Evolutionary conservation across 2,888 invertebrate genomes (phyloP), one percentile per base, ranked within the genome.

Genomic region (Limnephilus rhombicus): DNA sequence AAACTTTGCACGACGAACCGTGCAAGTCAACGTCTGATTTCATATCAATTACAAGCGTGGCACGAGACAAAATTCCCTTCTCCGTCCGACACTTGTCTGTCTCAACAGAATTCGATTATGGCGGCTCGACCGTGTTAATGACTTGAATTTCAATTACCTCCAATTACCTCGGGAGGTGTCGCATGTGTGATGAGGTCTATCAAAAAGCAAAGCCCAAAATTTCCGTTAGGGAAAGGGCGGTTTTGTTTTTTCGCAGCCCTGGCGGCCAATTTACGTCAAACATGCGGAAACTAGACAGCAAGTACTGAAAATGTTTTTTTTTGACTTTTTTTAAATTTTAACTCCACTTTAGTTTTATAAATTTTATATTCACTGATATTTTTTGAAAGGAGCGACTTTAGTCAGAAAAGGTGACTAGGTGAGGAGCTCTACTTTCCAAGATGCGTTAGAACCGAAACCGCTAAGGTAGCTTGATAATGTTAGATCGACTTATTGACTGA

Each of bases 141-240:
- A 97, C 96, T 97, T 96, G 97, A 97, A 97, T 97, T 97, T 97
- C 97, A 97, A 97, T 97, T 97, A 97, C 80, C 86, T 80, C 34
- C 18, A 68, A 87, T 87, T 87, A 87, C 87, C 87, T 87, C 34
- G 87, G 68, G 87, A 87, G 29, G 34, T 87, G 87, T 87, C 87
- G 34, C 31, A 41, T 29, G 45, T 45, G 87, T 31, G 53, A 18
- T 13, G 68, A 31, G 87, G 86, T 86, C 68, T 68, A 68, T 68
- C 68, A 41, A 86, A 86, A 83, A 83, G 37, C 37, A 18, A 41
- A 41, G 34, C 18, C 29, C 18, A 83, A 31, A 31, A 83, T 15
- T 18, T 18, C 2, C 18, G 24, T 9, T 7, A 83, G 34, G 34
- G 15, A 18, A 34, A 12, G 34, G 31, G 4, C 24, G 83, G 1